Percentiles rank a stretch among this genome's conserved stretches.
Evolutionary conservation across 2,888 invertebrate genomes (phyloP).

Genomic region (Eudemis profundana): DNA sequence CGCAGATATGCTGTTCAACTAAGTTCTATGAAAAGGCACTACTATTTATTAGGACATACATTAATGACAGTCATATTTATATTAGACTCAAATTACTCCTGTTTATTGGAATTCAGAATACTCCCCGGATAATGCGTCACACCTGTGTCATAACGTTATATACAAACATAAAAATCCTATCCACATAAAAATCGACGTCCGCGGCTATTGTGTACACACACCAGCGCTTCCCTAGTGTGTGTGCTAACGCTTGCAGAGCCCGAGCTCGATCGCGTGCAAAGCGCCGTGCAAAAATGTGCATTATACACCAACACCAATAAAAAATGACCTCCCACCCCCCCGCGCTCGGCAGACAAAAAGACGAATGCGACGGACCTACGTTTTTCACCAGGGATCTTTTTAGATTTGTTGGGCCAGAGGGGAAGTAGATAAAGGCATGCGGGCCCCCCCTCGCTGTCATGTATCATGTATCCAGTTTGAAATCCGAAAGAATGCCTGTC

Average conservation of each 20-base stretch:
- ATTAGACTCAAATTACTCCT: background rate
- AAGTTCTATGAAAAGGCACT: background rate
- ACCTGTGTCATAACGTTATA: slow-evolving; percentile 39
- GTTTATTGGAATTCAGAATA: background rate
- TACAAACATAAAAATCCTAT: slow-evolving; percentile 38
- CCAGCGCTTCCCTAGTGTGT: slow-evolving; percentile 53
- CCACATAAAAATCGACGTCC: slow-evolving; percentile 43
- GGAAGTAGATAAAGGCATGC: slow-evolving; percentile 71
- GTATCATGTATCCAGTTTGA: slow-evolving; percentile 74
- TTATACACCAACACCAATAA: slow-evolving; percentile 69
- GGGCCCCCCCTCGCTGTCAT: slow-evolving; percentile 70
- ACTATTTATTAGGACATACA: too few species aligned
- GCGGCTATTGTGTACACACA: slow-evolving; percentile 45
- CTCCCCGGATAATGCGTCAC: slow-evolving; percentile 29
- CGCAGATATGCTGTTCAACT: background rate
- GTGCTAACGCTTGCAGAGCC: slow-evolving; percentile 66
- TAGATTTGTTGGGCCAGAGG: slow-evolving; percentile 60
- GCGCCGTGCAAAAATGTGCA: slow-evolving; percentile 82
- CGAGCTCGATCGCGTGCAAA: slow-evolving; percentile 73
- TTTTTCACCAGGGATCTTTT: slow-evolving; percentile 66
- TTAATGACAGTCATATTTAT: too few species aligned
- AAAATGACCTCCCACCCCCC: slow-evolving; percentile 67
- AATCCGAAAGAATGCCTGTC: slow-evolving; percentile 56
- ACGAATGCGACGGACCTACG: slow-evolving; percentile 58
- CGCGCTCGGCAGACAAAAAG: slow-evolving; percentile 59